These are phyloP conservation scores for Leptosomus discolor DNA, from an alignment of 2,113 vertebrate genomes.

Conservation along the genomic window DNA sequence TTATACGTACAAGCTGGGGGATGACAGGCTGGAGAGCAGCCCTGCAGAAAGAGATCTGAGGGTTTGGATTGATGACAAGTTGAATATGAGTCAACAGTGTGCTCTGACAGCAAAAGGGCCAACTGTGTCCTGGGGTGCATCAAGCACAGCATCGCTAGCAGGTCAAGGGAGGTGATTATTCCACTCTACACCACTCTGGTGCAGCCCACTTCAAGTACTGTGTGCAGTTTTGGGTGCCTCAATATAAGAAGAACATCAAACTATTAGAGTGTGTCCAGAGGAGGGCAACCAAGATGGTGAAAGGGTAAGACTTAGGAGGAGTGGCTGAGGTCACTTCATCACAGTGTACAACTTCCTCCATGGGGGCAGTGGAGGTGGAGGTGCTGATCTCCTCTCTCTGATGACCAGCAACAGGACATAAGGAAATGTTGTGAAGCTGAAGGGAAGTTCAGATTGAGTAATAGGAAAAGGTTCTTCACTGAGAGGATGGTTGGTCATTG, in stretches of 20 bases:
- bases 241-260: too few relatives aligned
- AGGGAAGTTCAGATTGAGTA: not conserved
- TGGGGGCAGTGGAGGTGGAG: not conserved
- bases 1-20: not conserved
- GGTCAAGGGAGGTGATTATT: too few relatives aligned
- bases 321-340: not conserved
- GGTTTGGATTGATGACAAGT: too few relatives aligned
- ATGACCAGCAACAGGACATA: not conserved
- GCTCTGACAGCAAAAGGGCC: too few relatives aligned
- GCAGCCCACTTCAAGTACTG: too few relatives aligned
- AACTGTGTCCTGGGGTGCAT: too few relatives aligned
- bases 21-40: not conserved
- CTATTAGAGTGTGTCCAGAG: too few relatives aligned
- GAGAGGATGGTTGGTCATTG: not conserved
- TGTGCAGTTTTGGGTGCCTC: too few relatives aligned
- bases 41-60: not conserved
- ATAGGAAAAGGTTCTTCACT: not conserved
- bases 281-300: not conserved
- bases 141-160: too few relatives aligned
- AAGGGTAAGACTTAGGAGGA: not conserved
- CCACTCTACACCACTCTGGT: too few relatives aligned
- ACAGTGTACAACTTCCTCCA: not conserved
- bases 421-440: not conserved
- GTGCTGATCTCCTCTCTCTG: not conserved
- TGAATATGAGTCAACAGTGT: not conserved